These are phyloP conservation scores for Dromococcyx pavoninus DNA, from an alignment of 2,797 vertebrate species.

Conservation along the genomic window DNA sequence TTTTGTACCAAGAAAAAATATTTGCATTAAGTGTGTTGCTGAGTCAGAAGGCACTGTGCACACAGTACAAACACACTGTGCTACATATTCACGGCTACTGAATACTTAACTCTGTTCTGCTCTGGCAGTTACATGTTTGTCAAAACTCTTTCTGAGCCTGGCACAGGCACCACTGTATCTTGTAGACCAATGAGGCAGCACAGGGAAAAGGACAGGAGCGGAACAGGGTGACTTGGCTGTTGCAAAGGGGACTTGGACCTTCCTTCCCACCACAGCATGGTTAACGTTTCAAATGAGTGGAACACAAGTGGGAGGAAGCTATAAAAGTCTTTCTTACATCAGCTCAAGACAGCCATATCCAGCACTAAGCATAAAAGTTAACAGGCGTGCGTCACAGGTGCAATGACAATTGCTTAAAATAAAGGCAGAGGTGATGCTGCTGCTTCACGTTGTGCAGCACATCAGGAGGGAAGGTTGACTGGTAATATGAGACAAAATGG, in stretches of 20 bases:
- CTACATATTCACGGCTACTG: not conserved
- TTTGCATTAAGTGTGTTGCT: not conserved
- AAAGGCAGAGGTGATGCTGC: not conserved
- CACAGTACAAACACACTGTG: not conserved
- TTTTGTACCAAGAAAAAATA: not conserved
- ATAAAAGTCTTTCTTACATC: not conserved
- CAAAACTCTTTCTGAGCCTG: not conserved
- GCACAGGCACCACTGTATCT: not conserved
- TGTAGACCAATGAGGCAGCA: not conserved
- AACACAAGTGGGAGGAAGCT: not conserved
- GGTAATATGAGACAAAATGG: not conserved
- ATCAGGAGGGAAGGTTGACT: not conserved
- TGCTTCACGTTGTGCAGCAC: not conserved
- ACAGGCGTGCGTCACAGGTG: not conserved
- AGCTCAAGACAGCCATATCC: not conserved
- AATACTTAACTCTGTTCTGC: not conserved
- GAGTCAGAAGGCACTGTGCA: not conserved
- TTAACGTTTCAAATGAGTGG: not conserved
- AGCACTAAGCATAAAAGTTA: not conserved
- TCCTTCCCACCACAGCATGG: not conserved
- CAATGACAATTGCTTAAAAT: not conserved
- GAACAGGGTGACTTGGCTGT: not conserved
- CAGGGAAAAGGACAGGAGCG: not conserved
- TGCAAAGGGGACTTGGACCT: not conserved
- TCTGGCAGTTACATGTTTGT: not conserved